These are phyloP conservation scores for Orthonyx spaldingii DNA, from an alignment of 2,113 vertebrate genomes.

Conservation along the genomic window DNA sequence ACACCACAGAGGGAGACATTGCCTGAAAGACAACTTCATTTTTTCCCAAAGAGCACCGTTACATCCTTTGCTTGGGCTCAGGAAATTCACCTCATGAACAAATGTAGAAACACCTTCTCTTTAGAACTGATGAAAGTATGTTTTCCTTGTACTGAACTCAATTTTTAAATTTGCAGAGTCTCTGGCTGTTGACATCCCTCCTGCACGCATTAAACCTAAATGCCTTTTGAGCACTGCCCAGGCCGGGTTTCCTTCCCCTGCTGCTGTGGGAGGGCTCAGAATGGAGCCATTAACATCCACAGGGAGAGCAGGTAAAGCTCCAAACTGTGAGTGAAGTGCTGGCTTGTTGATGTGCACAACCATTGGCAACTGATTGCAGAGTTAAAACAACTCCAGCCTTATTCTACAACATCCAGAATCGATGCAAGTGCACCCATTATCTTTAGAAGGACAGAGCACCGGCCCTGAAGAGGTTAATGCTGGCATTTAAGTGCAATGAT, in stretches of 20 bases:
- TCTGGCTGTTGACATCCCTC: neutral
- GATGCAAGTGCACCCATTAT: neutral
- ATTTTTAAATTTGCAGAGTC: neutral
- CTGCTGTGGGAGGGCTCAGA: neutral
- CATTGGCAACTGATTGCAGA: neutral
- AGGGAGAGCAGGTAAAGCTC: neutral
- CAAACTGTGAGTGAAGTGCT: neutral
- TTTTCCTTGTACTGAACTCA: neutral
- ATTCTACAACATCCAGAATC: neutral
- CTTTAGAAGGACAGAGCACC: neutral
- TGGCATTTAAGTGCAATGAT: conserved; percentile 9
- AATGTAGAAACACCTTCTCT: neutral
- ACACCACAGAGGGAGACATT: neutral
- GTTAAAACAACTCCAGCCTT: neutral
- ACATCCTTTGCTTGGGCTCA: neutral
- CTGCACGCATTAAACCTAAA: neutral
- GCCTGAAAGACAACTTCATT: neutral
- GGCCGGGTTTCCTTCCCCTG: neutral
- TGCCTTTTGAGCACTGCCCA: neutral
- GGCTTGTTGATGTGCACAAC: neutral
- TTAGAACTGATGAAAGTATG: neutral
- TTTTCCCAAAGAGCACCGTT: neutral
- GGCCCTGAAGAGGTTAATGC: neutral
- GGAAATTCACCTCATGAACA: neutral
- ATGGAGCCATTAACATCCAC: accelerated